phyloP scores from a whole-genome alignment of 2,888 invertebrate species.

The Galerucella calmariensis region DNA sequence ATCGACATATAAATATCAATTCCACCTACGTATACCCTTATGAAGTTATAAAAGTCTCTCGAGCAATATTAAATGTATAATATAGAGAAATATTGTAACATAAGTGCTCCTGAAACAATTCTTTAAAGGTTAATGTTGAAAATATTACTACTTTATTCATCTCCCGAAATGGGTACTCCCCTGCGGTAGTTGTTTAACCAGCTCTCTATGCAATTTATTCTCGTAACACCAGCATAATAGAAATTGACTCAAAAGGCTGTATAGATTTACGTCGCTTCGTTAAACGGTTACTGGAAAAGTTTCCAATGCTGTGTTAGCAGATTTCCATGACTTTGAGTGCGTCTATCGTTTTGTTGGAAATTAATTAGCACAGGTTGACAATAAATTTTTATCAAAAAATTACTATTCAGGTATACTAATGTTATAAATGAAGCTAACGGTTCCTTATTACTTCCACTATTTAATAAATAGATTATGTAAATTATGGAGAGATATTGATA shows the following conservation, averaged over 20 bases:
- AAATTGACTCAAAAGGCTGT: background rate
- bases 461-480: too few relatives aligned
- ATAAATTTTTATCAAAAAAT: background rate
- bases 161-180: background rate
- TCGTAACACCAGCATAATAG: slow-evolving; percentile 3
- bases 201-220: slow-evolving; percentile 2
- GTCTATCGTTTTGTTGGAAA: background rate
- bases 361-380: background rate
- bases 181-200: slow-evolving; percentile 1
- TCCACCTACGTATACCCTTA: too few relatives aligned
- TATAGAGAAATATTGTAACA: too few relatives aligned
- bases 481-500: too few relatives aligned
- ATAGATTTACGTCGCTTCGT: background rate
- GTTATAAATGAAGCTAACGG: too few relatives aligned
- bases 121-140: background rate
- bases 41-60: background rate
- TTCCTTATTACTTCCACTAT: too few relatives aligned
- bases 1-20: too few relatives aligned
- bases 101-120: too few relatives aligned
- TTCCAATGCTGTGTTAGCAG: background rate
- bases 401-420: background rate
- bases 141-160: background rate
- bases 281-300: background rate
- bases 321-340: background rate
- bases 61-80: background rate